phyloP scores from a whole-genome alignment of 2,888 invertebrate species.

The Microdon myrmicae region DNA sequence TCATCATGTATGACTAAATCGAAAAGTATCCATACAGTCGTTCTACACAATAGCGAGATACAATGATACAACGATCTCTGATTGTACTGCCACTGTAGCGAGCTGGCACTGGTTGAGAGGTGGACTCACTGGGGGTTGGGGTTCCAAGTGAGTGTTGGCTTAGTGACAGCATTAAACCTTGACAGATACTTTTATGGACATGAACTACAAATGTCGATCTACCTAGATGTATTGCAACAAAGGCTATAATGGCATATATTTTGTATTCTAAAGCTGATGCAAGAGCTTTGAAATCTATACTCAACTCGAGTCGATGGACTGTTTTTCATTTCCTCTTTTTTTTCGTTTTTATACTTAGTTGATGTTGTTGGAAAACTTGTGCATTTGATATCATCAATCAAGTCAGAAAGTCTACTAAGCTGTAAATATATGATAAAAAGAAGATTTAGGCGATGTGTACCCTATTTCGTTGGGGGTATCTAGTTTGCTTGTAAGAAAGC shows the following conservation, averaged over 20 bases:
- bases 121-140: conserved; percentile 8
- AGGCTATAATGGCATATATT: too few relatives aligned
- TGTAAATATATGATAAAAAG: conserved; percentile 24
- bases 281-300: conserved; percentile 12
- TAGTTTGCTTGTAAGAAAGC: too few relatives aligned
- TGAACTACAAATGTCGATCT: too few relatives aligned
- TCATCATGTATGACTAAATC: conserved; percentile 18
- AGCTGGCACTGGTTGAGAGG: conserved; percentile 3
- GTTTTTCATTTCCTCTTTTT: neutral
- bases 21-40: conserved; percentile 20
- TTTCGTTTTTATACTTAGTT: conserved; percentile 13
- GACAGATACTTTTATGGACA: conserved; percentile 38
- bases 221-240: too few relatives aligned
- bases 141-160: conserved; percentile 29
- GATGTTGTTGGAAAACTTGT: conserved; percentile 12
- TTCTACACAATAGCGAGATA: too few relatives aligned
- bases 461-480: too few relatives aligned
- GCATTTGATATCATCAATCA: conserved; percentile 33
- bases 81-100: conserved; percentile 10
- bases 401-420: conserved; percentile 8
- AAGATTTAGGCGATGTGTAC: conserved; percentile 7
- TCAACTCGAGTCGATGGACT: conserved; percentile 8
- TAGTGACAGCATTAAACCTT: conserved; percentile 43
- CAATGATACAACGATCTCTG: too few relatives aligned
- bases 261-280: too few relatives aligned